phyloP scores from a whole-genome alignment of 2,113 vertebrate genomes.

The Falco punctatus region DNA sequence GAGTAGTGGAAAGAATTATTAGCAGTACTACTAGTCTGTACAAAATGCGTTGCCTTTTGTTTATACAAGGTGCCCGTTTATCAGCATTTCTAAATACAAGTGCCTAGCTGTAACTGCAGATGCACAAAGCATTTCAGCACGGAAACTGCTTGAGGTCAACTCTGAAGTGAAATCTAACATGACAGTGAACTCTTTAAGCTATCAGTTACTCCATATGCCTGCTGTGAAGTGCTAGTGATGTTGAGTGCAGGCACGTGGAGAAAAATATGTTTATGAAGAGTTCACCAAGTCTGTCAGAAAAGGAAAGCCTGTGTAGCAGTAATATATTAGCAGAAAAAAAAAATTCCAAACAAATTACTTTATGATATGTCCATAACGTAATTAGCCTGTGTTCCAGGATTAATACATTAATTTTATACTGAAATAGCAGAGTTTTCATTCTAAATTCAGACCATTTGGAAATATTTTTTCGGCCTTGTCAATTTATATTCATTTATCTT shows the following conservation, averaged over 20 bases:
- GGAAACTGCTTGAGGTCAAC: neutral
- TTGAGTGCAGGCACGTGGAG: neutral
- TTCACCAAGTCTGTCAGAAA: neutral
- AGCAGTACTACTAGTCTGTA: neutral
- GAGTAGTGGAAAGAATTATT: neutral
- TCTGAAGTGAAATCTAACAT: neutral
- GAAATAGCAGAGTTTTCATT: neutral
- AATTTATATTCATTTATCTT: neutral
- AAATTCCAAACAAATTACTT: neutral
- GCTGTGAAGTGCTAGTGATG: neutral
- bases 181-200: neutral
- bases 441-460: neutral
- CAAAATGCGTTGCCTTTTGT: neutral
- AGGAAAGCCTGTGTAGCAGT: neutral
- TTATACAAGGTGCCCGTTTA: neutral
- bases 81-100: neutral
- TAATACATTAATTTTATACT: neutral
- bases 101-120: neutral
- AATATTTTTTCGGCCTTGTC: neutral
- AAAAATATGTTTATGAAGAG: neutral
- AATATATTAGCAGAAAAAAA: neutral
- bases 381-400: neutral
- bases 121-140: neutral
- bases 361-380: neutral
- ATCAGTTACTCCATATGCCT: neutral